Evolutionary conservation across 1,140 invertebrate species (phyloP).

Genomic region (Stenopsyche tienmushanensis): DNA sequence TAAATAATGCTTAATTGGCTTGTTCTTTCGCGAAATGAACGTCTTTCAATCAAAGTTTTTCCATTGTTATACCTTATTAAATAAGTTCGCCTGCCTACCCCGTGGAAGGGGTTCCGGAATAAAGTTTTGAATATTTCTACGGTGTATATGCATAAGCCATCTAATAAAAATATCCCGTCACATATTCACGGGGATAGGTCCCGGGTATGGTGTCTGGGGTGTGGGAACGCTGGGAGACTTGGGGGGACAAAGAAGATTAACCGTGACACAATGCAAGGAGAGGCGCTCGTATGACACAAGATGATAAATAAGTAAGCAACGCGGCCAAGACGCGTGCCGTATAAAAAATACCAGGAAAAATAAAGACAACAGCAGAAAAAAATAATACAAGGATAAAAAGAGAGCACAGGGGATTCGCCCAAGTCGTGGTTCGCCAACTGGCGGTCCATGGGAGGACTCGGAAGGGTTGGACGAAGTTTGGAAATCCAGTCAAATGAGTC

Average conservation of each 20-base stretch:
- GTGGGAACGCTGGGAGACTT: too few relatives aligned
- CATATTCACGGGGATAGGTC: constrained; percentile 4
- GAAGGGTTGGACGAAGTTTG: too few relatives aligned
- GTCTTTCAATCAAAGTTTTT: too few relatives aligned
- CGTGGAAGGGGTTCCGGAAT: not conserved
- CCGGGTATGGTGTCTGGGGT: not conserved
- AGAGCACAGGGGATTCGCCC: not conserved
- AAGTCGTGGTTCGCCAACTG: not conserved
- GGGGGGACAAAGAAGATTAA: constrained; percentile 34
- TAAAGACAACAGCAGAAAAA: not conserved
- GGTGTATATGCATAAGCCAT: constrained; percentile 24
- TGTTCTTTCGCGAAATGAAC: too few relatives aligned
- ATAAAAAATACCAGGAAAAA: constrained; percentile 3
- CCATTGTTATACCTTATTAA: too few relatives aligned
- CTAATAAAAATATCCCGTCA: constrained; percentile 30
- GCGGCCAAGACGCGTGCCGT: constrained; percentile 21
- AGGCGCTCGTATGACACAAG: constrained; percentile 32
- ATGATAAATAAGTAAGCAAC: constrained; percentile 40
- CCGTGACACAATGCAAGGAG: constrained; percentile 38
- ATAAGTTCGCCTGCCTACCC: not conserved
- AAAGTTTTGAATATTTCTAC: not conserved
- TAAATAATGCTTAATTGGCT: too few relatives aligned
- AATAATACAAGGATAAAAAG: constrained; percentile 21
- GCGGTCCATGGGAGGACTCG: too few relatives aligned
- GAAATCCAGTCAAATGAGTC: too few relatives aligned